Percentiles rank a stretch among this genome's conserved stretches.
phyloP scores from a whole-genome alignment of 2,797 vertebrate genomes.

The Mionectes olivaceus region DNA sequence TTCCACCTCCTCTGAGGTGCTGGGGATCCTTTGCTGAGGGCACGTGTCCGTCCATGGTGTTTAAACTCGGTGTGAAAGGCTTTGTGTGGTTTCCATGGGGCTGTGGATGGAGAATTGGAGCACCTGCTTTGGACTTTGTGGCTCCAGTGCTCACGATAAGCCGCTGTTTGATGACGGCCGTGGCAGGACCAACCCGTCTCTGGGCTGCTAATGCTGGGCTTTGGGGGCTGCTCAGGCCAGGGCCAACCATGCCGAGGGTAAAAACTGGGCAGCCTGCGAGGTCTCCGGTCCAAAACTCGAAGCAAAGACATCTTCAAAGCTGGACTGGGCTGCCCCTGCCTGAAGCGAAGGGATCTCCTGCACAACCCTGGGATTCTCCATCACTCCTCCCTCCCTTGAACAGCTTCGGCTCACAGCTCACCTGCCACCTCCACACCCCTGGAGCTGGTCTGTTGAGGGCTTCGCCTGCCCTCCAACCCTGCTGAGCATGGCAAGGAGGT shows the following conservation, averaged over 20 bases:
- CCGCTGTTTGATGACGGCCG: not conserved
- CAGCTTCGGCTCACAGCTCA: not conserved
- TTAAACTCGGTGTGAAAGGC: not conserved
- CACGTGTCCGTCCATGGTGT: rapidly evolving
- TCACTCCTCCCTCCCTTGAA: rapidly evolving
- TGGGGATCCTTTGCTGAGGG: not conserved
- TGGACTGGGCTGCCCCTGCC: not conserved
- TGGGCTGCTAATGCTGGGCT: not conserved
- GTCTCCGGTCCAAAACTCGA: not conserved
- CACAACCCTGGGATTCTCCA: not conserved
- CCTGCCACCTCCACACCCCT: rapidly evolving
- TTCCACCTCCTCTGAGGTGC: not conserved
- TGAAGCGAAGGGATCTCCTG: not conserved
- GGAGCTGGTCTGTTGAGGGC: not conserved
- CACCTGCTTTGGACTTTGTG: rapidly evolving
- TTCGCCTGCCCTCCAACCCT: not conserved
- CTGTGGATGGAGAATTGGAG: not conserved
- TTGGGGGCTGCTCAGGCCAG: not conserved
- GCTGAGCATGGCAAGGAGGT: rapidly evolving
- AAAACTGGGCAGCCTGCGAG: not conserved
- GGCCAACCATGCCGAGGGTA: rapidly evolving
- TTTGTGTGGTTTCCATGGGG: not conserved
- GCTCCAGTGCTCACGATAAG: not conserved
- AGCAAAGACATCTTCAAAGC: not conserved
- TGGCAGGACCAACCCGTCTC: not conserved